Base-by-base conservation (phyloP, 2,888 invertebrate species). In the Agriopis marginaria region DNA sequence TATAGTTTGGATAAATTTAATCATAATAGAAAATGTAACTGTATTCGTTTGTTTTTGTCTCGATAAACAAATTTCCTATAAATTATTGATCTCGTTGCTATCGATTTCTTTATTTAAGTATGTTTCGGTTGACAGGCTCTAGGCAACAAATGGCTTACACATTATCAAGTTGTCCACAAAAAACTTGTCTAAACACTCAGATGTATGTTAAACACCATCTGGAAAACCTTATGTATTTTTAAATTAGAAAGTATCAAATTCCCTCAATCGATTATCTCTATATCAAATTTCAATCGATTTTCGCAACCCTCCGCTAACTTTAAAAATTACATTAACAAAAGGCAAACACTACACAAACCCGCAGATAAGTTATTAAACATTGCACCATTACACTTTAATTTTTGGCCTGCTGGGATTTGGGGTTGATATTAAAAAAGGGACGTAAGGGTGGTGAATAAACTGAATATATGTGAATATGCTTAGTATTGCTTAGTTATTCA, bases 371-470 rank as follows among this genome's bases (percentile, higher is more conserved):
- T 92, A 93, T 92, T 91, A 93, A 93, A 89, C 90, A 91, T 86
- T 86, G 92, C 91, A 87, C 93, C 92, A 93, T 93, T 94, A 93
- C 91, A 87, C 90, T 89, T 92, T 91, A 92, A 93, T 93, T 91
- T 89, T 86, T 86, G 81, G 80, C 91, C 92, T 85, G 86, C 86
- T 87, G 93, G 92, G 92, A 91, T 86, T 87, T 80, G 86, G 92
- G 91, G 87, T 84, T 83, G 82, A 87, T 87, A 90, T 89, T 89
- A 89, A 89, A 91, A 89, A 89, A 85, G 82, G 82, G 81, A 83
- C 50, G 79, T 86, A 89, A 82, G 84, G 85, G 84, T 84, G 87
- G 82, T 78, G 83, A 60, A 60, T 60, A 60, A 61, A 42, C 50
- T 61, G 61, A 86, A 86, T 86, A 86, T 86, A 84, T 80, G 58